Base-by-base conservation (phyloP, 2,797 vertebrate species). In the Holocentrus rufus region DNA sequence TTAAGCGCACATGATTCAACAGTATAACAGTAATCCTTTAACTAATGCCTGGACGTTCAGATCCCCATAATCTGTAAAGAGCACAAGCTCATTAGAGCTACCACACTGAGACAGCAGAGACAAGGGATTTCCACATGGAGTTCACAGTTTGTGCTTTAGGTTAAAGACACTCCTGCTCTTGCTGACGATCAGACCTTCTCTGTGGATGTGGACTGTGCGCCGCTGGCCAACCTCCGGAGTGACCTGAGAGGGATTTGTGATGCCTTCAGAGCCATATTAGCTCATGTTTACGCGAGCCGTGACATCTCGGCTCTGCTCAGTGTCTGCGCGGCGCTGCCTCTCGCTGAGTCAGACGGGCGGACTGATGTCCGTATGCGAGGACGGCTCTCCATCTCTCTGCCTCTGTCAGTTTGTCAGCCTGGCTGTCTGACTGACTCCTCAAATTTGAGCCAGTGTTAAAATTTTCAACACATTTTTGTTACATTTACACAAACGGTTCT, bases 251-350 rank as follows among this genome's bases (percentile, higher is more conserved):
- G 68, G 66, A 47, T 68, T 72, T 50, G 56, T 44, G 44, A 82
- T 77, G 76, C 71, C 78, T 82, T 76, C 75, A 89, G 69, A 83
- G 79, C 92, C 91, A 88, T 93, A 92, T 93, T 93, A 90, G 91
- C 87, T 88, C 83, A 92, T 94, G 92, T 93, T 94, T 91, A 92
- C 86, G 74, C 67, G 61, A 82, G 72, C 80, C n/a, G 47, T 60
- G 90, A 88, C 82, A 68, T 65, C 69, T 67, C 72, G 7, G 77
- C 65, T 86, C 90, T 91, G 91, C 76, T 89, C 64, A 82, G 72
- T 63, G 79, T 93, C 85, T 82, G 44, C 65, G 49, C 22, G n/a
- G 55, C n/a, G n/a, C n/a, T 65, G 73, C 57, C 54, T 7, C 23
- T 3, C 27, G 63, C 72, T 71, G 81, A 77, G 60, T 80, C 74